Evolutionary conservation across 1,140 invertebrate species (phyloP).

Genomic region (Anthonomus grandis): DNA sequence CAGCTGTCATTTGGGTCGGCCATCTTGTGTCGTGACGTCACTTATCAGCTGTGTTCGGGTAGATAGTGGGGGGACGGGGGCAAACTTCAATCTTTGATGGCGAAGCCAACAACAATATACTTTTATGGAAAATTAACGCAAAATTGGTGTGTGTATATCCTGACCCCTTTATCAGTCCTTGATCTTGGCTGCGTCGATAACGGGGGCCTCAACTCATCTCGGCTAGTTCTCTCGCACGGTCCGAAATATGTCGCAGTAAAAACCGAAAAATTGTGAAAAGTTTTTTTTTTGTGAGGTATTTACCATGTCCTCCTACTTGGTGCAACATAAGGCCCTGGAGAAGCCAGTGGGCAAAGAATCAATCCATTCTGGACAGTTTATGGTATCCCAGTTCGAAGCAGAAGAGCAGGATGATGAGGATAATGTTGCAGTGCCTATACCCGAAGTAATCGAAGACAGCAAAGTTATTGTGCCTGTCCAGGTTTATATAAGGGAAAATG

Average conservation of each 20-base stretch:
- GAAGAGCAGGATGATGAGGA: slow-evolving; percentile 87
- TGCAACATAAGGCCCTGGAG: slow-evolving; percentile 28
- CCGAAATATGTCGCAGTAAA: slow-evolving; percentile 30
- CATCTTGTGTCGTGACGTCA: slow-evolving; percentile 5
- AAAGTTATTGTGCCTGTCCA: slow-evolving; percentile 32
- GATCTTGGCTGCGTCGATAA: slow-evolving; percentile 44
- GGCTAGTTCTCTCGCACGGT: slow-evolving; percentile 26
- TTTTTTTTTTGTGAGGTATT: too few species aligned
- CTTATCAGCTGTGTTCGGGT: slow-evolving; percentile 6
- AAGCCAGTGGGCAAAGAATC: slow-evolving; percentile 58
- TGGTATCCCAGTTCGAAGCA: slow-evolving; percentile 95
- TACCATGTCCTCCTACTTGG: slow-evolving; percentile 28
- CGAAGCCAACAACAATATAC: too few species aligned
- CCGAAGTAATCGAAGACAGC: slow-evolving; percentile 58
- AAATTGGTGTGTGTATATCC: slow-evolving; percentile 27
- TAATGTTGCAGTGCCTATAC: slow-evolving; percentile 71
- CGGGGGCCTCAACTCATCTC: slow-evolving; percentile 24
- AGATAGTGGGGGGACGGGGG: slow-evolving; percentile 5
- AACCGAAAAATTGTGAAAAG: slow-evolving; percentile 17
- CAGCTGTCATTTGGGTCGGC: too few species aligned
- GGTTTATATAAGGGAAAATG: slow-evolving; percentile 15
- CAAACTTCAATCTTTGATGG: slow-evolving; percentile 7
- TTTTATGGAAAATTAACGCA: slow-evolving; percentile 43
- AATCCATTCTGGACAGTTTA: slow-evolving; percentile 97
- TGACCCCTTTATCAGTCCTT: slow-evolving; percentile 50